Evolutionary conservation across 2,797 vertebrate species (phyloP), one percentile per base, ranked within the genome.

Genomic region (Brachyalestes nurse): DNA sequence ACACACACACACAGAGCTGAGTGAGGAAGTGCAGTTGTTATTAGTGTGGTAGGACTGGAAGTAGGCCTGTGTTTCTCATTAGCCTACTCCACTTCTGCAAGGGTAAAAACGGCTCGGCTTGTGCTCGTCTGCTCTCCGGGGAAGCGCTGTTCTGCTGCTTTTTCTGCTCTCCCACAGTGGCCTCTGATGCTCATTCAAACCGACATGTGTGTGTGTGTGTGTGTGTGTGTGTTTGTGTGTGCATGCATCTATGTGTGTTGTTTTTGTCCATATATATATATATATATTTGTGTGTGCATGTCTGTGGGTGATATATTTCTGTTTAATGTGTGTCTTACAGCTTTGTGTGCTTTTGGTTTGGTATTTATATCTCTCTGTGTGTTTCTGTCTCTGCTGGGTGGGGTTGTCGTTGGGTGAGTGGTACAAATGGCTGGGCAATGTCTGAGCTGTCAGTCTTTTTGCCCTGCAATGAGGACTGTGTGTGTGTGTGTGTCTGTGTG

Each of bases 1-100:
- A 55, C 57, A 79, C 57, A 47, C 16, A 9, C 71, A 49, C 78
- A 58, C 34, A 58, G 0, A 72, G 64, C 10, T 51, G 62, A 60
- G 55, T 70, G 71, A 62, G 57, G 57, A 40, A 70, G 19, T 38
- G 62, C 58, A 49, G 66, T 58, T 83, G 80, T 79, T 81, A 82
- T 82, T 87, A 72, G 83, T 75, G 61, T 85, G 72, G 60, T 81
- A 60, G 71, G 51, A 8, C 25, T 82, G 80, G 83, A 87, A 83
- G 79, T 86, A 87, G 84, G 88, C 77, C 86, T 79, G 82, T 72
- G 86, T 88, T 87, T 90, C 90, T 86, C 90, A 94, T 94, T 94
- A 94, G 83, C 93, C 93, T 94, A 92, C 92, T 94, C 88, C 83
- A 93, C 93, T 94, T 94, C 77, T 85, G 80, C 77, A 77, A 38